phyloP scores from a whole-genome alignment of 2,888 invertebrate genomes.

The Drosophila acutilabella region DNA sequence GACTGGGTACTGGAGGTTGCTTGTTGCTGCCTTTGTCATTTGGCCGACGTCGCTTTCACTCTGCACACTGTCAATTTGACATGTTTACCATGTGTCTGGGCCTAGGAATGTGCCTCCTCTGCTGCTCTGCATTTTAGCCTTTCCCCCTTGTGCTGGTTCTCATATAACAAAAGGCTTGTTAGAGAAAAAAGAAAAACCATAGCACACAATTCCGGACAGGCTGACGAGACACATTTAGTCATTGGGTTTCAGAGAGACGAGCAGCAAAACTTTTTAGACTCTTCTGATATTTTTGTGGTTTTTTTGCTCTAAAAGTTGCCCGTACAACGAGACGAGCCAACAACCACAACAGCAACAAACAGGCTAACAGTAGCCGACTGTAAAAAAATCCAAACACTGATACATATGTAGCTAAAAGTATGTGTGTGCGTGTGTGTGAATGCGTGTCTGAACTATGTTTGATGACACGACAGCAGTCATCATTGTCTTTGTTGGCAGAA shows the following conservation, averaged over 20 bases:
- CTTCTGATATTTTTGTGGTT: slow-evolving; percentile 54
- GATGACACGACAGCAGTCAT: slow-evolving; percentile 63
- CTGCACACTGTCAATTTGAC: slow-evolving; percentile 77
- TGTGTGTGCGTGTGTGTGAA: slow-evolving; percentile 3
- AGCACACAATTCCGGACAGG: slow-evolving; percentile 29
- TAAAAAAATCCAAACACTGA: slow-evolving; percentile 10
- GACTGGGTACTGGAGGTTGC: slow-evolving; percentile 23
- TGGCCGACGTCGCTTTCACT: slow-evolving; percentile 73
- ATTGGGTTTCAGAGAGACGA: slow-evolving; percentile 38
- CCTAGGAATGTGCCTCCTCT: slow-evolving; percentile 26
- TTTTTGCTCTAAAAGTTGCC: slow-evolving; percentile 31
- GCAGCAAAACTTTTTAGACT: slow-evolving; percentile 47
- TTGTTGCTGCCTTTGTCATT: slow-evolving; percentile 66
- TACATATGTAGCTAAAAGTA: slow-evolving; percentile 1
- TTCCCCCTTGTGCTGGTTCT: slow-evolving; percentile 34
- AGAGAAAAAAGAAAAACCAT: slow-evolving; percentile 37
- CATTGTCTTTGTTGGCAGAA: slow-evolving; percentile 54
- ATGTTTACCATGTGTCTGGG: slow-evolving; percentile 81
- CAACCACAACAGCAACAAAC: slow-evolving; percentile 10
- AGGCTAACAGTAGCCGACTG: slow-evolving; percentile 7
- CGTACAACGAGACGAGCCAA: slow-evolving; percentile 12
- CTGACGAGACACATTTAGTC: slow-evolving; percentile 41
- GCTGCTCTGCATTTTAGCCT: not conserved
- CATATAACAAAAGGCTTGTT: slow-evolving; percentile 71
- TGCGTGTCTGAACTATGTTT: slow-evolving; percentile 46